Percentiles rank a stretch among this genome's conserved stretches.
Evolutionary conservation across 2,797 vertebrate species (phyloP).

Genomic region (Scomberomorus guttatus): DNA sequence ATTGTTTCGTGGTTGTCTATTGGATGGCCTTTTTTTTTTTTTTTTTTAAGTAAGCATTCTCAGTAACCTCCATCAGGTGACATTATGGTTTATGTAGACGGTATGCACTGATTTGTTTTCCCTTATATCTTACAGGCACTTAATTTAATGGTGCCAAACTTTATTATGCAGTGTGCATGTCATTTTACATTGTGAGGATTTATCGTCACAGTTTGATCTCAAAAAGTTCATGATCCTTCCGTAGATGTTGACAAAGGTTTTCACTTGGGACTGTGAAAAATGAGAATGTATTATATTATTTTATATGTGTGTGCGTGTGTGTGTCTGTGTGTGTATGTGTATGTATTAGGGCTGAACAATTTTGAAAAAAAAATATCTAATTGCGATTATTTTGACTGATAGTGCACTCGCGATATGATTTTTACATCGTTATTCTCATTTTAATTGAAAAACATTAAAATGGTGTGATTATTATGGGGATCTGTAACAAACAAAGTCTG

Average conservation of each 20-base stretch:
- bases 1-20: slow-evolving; percentile 43
- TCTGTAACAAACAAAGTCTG: no score
- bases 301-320: slow-evolving; percentile 32
- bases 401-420: no score
- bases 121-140: slow-evolving; percentile 68
- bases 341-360: no score
- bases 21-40: slow-evolving; percentile 48
- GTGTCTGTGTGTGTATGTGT: background rate
- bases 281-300: slow-evolving; percentile 80
- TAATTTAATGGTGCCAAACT: slow-evolving; percentile 60
- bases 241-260: slow-evolving; percentile 58
- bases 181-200: slow-evolving; percentile 40
- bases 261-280: slow-evolving; percentile 79
- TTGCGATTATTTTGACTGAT: no score
- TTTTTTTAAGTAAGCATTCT: slow-evolving; percentile 53
- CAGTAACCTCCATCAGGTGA: slow-evolving; percentile 56
- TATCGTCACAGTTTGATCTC: slow-evolving; percentile 31
- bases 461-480: no score
- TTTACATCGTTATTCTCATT: no score
- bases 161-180: slow-evolving; percentile 57
- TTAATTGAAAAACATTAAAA: no score
- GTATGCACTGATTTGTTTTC: slow-evolving; percentile 77
- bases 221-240: slow-evolving; percentile 38
- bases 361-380: no score
- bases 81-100: slow-evolving; percentile 39